Percentiles rank a stretch among this genome's conserved stretches.
Conservation (phyloP, 2,888 invertebrate genomes). For the Philhelius pedissequus region DNA sequence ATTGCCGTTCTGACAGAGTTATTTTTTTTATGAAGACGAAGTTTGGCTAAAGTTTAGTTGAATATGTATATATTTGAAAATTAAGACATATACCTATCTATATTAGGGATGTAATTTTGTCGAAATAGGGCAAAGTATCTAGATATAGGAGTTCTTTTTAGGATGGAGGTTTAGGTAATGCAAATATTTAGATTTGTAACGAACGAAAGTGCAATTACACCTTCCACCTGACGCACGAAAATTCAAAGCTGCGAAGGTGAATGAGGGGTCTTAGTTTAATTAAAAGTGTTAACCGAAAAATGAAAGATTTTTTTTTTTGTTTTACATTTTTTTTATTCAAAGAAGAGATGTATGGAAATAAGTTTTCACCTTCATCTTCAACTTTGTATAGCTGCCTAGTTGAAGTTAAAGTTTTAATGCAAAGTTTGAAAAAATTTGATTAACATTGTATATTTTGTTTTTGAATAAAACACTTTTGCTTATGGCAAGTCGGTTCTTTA, state of each 20-base stretch:
- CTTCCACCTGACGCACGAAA: background rate
- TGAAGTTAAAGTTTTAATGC: background rate
- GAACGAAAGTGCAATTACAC: constrained; percentile 53
- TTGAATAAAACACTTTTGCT: background rate
- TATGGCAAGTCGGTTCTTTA: background rate
- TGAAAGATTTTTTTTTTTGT: background rate
- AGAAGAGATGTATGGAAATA: background rate
- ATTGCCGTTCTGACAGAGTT: background rate
- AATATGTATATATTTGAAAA: constrained; percentile 34
- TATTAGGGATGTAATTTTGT: background rate
- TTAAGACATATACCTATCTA: constrained; percentile 28
- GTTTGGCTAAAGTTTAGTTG: constrained; percentile 25
- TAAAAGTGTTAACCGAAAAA: constrained; percentile 47
- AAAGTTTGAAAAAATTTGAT: background rate
- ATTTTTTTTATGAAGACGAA: constrained; percentile 10
- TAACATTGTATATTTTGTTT: background rate
- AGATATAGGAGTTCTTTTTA: background rate
- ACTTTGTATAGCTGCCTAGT: background rate
- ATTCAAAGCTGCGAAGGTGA: constrained; percentile 24
- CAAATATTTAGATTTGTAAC: constrained; percentile 61
- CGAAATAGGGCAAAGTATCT: background rate
- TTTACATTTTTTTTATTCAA: background rate
- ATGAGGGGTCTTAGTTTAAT: constrained; percentile 52
- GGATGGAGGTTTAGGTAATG: constrained; percentile 10
- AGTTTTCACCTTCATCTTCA: background rate